A percentile compares a stretch with the other conserved stretches of the same genome.
Evolutionary conservation across 2,888 invertebrate genomes (phyloP).

Genomic region (Orthonevra nobilis): DNA sequence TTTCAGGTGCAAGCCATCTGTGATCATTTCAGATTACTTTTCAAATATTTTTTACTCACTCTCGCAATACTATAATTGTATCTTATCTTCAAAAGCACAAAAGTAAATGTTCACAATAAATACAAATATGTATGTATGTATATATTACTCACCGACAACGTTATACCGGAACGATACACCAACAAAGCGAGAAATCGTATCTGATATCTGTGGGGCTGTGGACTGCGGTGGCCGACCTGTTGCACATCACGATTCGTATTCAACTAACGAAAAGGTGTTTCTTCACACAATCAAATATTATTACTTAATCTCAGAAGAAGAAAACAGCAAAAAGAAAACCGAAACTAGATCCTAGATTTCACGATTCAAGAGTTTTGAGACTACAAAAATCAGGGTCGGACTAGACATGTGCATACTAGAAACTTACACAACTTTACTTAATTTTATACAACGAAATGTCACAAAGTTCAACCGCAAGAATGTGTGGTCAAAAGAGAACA

Average conservation of each 20-base stretch:
- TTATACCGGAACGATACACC: slow-evolving; percentile 5
- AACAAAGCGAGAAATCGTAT: slow-evolving; percentile 16
- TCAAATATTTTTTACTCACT: too few relatives aligned
- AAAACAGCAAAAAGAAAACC: slow-evolving; percentile 2
- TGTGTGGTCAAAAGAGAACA: too few relatives aligned
- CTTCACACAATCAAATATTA: slow-evolving; percentile 9
- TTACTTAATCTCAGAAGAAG: slow-evolving; percentile 1
- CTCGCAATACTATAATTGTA: too few relatives aligned
- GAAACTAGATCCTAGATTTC: not conserved
- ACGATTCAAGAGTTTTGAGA: not conserved
- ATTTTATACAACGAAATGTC: too few relatives aligned
- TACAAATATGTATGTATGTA: too few relatives aligned
- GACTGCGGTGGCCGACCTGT: slow-evolving; percentile 34
- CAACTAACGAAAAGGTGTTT: slow-evolving; percentile 19
- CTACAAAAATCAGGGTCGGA: slow-evolving; percentile 26
- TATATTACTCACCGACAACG: slow-evolving; percentile 5
- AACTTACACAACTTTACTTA: too few relatives aligned
- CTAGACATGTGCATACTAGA: slow-evolving; percentile 16
- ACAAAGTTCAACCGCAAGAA: too few relatives aligned
- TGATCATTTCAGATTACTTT: too few relatives aligned
- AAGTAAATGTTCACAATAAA: too few relatives aligned
- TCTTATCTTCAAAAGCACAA: too few relatives aligned
- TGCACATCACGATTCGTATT: slow-evolving; percentile 32
- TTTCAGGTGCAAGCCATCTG: too few relatives aligned
- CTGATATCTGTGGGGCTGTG: not conserved